Evolutionary conservation across 2,113 vertebrate species (phyloP).

Genomic region (Furnarius figulus): DNA sequence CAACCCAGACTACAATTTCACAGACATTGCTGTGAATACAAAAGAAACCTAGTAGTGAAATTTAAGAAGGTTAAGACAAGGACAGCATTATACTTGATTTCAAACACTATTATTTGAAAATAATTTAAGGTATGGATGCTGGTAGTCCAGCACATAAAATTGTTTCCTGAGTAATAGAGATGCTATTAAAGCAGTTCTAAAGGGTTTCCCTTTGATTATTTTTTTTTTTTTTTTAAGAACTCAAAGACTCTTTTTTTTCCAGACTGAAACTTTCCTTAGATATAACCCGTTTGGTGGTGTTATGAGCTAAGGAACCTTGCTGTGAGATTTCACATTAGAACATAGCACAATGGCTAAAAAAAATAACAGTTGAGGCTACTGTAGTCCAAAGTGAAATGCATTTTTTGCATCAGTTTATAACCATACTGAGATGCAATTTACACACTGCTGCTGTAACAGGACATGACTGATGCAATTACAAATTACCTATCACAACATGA

Average conservation of each 20-base stretch:
- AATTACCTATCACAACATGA: slow-evolving; percentile 54
- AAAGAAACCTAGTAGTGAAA: background rate
- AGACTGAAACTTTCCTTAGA: slow-evolving; percentile 9
- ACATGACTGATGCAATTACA: slow-evolving; percentile 57
- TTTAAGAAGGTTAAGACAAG: background rate
- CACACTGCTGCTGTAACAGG: slow-evolving; percentile 21
- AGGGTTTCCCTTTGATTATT: background rate
- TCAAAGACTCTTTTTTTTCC: background rate
- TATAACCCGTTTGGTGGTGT: background rate
- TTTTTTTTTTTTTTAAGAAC: background rate
- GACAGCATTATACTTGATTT: background rate
- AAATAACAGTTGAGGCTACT: slow-evolving; percentile 31
- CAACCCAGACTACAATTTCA: background rate
- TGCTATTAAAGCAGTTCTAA: slow-evolving; percentile 26
- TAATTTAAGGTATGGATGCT: slow-evolving; percentile 8
- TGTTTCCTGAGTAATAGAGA: slow-evolving; percentile 20
- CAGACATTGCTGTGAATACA: background rate
- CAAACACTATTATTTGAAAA: background rate
- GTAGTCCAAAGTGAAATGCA: slow-evolving; percentile 58
- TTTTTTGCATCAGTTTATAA: slow-evolving; percentile 65
- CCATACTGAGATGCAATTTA: slow-evolving; percentile 57
- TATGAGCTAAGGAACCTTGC: slow-evolving; percentile 17
- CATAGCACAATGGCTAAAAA: slow-evolving; percentile 8
- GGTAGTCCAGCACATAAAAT: slow-evolving; percentile 13
- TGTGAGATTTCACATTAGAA: slow-evolving; percentile 33